These are phyloP conservation scores for Ceratoteleas bidentatus DNA, from an alignment of 1,140 invertebrate genomes.

Conservation along the genomic window DNA sequence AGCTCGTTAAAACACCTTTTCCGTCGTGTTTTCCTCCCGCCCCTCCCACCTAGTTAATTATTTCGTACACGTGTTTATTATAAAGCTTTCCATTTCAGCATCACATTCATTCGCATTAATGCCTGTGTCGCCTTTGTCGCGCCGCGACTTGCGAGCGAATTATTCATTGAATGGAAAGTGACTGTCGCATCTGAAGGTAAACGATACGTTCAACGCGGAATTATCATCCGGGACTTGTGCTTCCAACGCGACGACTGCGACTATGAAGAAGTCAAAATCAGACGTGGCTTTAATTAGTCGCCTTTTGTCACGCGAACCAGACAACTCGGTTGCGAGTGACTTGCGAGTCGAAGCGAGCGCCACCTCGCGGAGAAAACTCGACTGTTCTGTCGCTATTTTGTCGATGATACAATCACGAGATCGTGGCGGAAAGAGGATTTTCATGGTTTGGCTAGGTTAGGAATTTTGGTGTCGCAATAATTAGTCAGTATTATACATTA, in stretches of 20 bases:
- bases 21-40: background rate
- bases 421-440: no score
- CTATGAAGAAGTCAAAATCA: constrained; percentile 44
- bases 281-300: constrained; percentile 40
- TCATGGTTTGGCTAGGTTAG: no score
- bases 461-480: no score
- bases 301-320: constrained; percentile 7
- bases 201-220: constrained; percentile 26
- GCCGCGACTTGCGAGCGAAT: constrained; percentile 14
- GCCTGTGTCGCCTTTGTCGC: constrained; percentile 14
- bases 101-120: constrained; percentile 35
- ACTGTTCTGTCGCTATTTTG: no score
- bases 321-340: background rate
- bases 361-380: no score
- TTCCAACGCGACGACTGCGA: constrained; percentile 2
- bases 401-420: no score
- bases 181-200: constrained; percentile 27
- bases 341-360: background rate
- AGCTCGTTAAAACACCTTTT: constrained; percentile 25
- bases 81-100: constrained; percentile 21
- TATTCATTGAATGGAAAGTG: constrained; percentile 39
- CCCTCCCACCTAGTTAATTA: constrained; percentile 15
- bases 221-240: constrained; percentile 14
- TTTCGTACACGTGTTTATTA: constrained; percentile 22
- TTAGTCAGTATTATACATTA: no score